Evolutionary conservation across 2,113 vertebrate species (phyloP).

Genomic region (Ochotona princeps): DNA sequence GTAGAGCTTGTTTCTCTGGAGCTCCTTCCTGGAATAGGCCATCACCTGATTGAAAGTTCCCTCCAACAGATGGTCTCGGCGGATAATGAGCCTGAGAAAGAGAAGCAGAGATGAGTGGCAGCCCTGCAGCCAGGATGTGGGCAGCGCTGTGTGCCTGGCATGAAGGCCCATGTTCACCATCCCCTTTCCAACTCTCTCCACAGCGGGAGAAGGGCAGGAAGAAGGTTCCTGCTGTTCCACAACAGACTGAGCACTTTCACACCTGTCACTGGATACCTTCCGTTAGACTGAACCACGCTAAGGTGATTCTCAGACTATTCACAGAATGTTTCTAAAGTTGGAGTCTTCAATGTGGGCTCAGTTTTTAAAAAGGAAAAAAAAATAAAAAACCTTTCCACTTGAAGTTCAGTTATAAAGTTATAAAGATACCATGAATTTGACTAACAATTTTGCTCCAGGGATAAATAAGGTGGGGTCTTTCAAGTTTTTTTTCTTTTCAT

Average conservation of each 20-base stretch:
- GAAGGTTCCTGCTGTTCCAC: not conserved
- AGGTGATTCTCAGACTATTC: not conserved
- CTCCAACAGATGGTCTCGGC: slow-evolving; percentile 96
- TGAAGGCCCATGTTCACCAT: not conserved
- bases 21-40: slow-evolving; percentile 98
- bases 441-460: not conserved
- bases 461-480: not conserved
- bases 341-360: not conserved
- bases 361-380: slow-evolving; percentile 18
- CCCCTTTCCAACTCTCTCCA: not conserved
- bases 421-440: slow-evolving; percentile 1
- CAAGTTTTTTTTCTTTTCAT: not conserved
- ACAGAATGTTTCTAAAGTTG: not conserved
- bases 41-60: slow-evolving; percentile 99
- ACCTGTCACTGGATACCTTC: not conserved
- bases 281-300: not conserved
- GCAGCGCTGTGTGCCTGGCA: not conserved
- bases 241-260: not conserved
- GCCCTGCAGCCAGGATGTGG: not conserved
- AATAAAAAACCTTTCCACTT: not conserved
- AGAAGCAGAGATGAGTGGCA: not conserved
- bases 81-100: slow-evolving; percentile 92
- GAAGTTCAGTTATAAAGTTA: slow-evolving; percentile 3
- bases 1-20: slow-evolving; percentile 98
- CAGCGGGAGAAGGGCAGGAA: not conserved